A percentile compares a stretch with the other conserved stretches of the same genome.
Evolutionary conservation across 1,140 invertebrate species (phyloP).

Genomic region (Hormaphis cornu): DNA sequence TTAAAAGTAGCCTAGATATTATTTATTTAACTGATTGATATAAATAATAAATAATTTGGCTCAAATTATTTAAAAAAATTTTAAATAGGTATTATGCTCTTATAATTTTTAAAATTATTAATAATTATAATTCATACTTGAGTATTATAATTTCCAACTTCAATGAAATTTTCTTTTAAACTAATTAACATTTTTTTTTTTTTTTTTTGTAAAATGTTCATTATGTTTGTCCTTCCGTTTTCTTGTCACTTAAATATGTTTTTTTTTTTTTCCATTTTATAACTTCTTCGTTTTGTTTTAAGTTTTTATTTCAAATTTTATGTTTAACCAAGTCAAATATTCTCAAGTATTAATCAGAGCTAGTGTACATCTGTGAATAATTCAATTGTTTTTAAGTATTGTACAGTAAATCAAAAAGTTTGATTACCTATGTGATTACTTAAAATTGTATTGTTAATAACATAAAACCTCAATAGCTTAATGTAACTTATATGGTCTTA

Average conservation of each 20-base stretch:
- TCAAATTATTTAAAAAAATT: slow-evolving; percentile 18
- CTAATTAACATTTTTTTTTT: not conserved
- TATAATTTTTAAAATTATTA: slow-evolving; percentile 21
- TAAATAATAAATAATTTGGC: slow-evolving; percentile 24
- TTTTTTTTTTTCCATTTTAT: not conserved
- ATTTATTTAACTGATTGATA: slow-evolving; percentile 28
- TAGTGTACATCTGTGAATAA: not conserved
- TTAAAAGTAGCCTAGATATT: slow-evolving; percentile 22
- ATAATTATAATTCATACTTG: slow-evolving; percentile 19
- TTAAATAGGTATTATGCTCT: slow-evolving; percentile 14
- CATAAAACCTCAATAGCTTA: not conserved
- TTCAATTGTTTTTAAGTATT: slow-evolving; percentile 1
- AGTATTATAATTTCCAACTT: not conserved
- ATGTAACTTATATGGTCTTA: slow-evolving; percentile 6
- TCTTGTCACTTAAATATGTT: not conserved
- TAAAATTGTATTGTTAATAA: slow-evolving; percentile 20
- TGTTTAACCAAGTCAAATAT: not conserved
- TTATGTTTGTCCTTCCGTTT: not conserved
- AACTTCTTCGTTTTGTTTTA: not conserved
- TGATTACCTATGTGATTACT: not conserved
- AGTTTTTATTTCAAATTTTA: not conserved
- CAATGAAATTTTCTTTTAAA: not conserved
- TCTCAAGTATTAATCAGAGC: not conserved
- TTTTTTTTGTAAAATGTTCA: not conserved
- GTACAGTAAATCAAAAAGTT: slow-evolving; percentile 14